These are phyloP conservation scores for Physella acuta DNA, from an alignment of 1,140 invertebrate genomes.

Conservation along the genomic window DNA sequence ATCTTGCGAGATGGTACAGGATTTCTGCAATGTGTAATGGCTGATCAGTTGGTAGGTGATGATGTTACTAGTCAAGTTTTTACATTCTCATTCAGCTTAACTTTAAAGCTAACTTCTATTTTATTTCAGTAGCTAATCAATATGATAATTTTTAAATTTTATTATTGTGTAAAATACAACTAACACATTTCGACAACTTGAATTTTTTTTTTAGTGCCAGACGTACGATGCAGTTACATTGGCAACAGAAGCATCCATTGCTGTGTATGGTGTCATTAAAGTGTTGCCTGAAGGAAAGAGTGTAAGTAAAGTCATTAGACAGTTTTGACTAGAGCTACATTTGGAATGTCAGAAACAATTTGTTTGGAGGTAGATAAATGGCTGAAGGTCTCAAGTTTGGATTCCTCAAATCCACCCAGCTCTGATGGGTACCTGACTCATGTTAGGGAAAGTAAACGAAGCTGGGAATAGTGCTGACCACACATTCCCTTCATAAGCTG, in stretches of 20 bases:
- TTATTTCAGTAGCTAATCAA: background rate
- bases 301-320: slow-evolving; percentile 65
- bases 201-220: slow-evolving; percentile 69
- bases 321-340: too few relatives aligned
- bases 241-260: slow-evolving; percentile 87
- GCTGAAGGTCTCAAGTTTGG: too few relatives aligned
- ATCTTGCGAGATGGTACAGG: slow-evolving; percentile 94
- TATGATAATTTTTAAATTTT: background rate
- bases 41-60: slow-evolving; percentile 72
- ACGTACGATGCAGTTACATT: slow-evolving; percentile 88
- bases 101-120: background rate
- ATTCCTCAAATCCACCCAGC: too few relatives aligned
- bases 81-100: too few relatives aligned
- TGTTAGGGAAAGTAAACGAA: too few relatives aligned
- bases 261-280: slow-evolving; percentile 77
- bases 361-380: too few relatives aligned
- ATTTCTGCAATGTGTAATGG: slow-evolving; percentile 90
- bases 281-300: slow-evolving; percentile 88
- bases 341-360: too few relatives aligned
- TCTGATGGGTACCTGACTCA: too few relatives aligned
- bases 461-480: too few relatives aligned
- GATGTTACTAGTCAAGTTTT: too few relatives aligned
- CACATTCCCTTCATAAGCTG: too few relatives aligned
- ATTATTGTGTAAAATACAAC: background rate
- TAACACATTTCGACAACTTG: background rate